A percentile compares a stretch with the other conserved stretches of the same genome.
Evolutionary conservation across 2,888 invertebrate species (phyloP).

Genomic region (Spodoptera exigua): DNA sequence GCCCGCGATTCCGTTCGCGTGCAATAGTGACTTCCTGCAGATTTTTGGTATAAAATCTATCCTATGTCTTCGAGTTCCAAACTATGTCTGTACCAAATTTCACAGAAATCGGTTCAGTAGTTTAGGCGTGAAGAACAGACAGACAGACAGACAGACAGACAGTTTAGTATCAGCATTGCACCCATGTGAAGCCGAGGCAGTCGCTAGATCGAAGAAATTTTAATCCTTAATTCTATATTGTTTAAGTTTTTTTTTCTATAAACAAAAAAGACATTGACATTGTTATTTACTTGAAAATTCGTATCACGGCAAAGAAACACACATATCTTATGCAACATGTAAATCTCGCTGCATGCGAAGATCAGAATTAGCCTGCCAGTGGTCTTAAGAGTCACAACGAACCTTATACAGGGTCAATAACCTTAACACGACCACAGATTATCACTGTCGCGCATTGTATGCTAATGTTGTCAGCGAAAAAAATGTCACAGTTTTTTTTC

Average conservation of each 20-base stretch:
- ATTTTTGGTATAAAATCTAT: too few relatives aligned
- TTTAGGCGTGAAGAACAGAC: too few relatives aligned
- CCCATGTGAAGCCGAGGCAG: too few relatives aligned
- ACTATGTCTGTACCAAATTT: too few relatives aligned
- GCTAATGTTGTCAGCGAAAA: slow-evolving; percentile 60
- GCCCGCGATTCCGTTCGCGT: too few relatives aligned
- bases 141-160: too few relatives aligned
- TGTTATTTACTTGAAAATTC: slow-evolving; percentile 29
- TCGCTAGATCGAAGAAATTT: too few relatives aligned
- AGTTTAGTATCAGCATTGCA: too few relatives aligned
- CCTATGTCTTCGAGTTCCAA: too few relatives aligned
- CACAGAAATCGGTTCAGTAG: too few relatives aligned
- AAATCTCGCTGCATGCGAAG: slow-evolving; percentile 25
- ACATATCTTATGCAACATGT: slow-evolving; percentile 49
- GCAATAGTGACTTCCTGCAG: too few relatives aligned
- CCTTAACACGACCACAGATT: slow-evolving; percentile 48
- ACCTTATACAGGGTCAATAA: slow-evolving; percentile 57
- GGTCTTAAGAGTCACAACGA: slow-evolving; percentile 46
- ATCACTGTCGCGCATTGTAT: slow-evolving; percentile 65
- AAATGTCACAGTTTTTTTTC: slow-evolving; percentile 53
- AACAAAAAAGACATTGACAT: slow-evolving; percentile 6
- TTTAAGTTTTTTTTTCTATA: not conserved
- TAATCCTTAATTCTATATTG: too few relatives aligned
- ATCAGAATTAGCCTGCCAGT: slow-evolving; percentile 57
- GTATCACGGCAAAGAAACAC: slow-evolving; percentile 8